Evolutionary conservation across 2,113 vertebrate genomes (phyloP), one percentile per base, ranked within the genome.

Genomic region (Todiramphus saurophagus): DNA sequence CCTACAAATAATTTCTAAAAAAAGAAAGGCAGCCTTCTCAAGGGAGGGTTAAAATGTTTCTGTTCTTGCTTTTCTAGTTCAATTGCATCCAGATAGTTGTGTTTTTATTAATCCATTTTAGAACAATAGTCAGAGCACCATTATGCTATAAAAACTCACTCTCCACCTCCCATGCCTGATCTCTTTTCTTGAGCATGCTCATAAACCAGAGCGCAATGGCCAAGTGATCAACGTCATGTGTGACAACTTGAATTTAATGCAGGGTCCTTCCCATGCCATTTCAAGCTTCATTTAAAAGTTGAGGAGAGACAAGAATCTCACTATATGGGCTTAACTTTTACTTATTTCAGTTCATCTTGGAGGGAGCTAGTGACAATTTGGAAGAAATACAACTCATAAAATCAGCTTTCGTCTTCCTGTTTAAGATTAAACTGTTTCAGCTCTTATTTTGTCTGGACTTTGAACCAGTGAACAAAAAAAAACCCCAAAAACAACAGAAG

Each of bases 271-370:
- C 73, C 0, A 0, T 94, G 74, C n/a, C 44, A 43, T 85, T 94
- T 96, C 43, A 95, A 79, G 66, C 73, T 89, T 94, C 67, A 83
- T 78, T 94, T 91, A 78, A 89, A 94, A 93, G 75, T 59, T 79
- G 33, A 80, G 63, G 63, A 87, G 84, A 87, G 91, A 77, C 2
- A 2, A 79, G 55, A 85, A 62, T 79, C 59, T 96, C 28, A 30
- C n/a, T 81, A 72, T 72, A 92, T 72, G 28, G 48, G 30, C 59
- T 87, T 84, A 69, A 73, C 51, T 83, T 94, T 43, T 66, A 85
- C 41, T 30, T 83, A 25, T 11, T 92, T 88, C 58, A 84, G 3
- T 91, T 68, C 31, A 68, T 91, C 81, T 69, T 78, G 44, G 60
- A 90, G 53, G 11, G 13, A 92, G 53, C 20, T 51, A 50, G 63